Conservation (phyloP, 2,113 vertebrate species). For the Macaca fascicularis region T2T-MFA8v1.1 NC_088385.1:103310001-103310500, state of each 20-base stretch:
- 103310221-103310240: background rate
- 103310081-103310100: slow-evolving; percentile 11
- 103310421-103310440: slow-evolving; percentile 15
- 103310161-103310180: background rate
- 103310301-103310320: background rate
- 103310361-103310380: slow-evolving; percentile 32
- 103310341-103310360: background rate
- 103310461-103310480: background rate
- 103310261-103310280: background rate
- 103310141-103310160: background rate
- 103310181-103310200: background rate
- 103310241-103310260: slow-evolving; percentile 39
- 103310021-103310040: background rate
- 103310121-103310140: background rate
- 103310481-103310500: background rate
- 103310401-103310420: background rate
- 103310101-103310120: slow-evolving; percentile 20
- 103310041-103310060: background rate
- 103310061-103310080: slow-evolving; percentile 21
- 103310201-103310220: slow-evolving; percentile 21
- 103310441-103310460: background rate
- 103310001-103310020: background rate
- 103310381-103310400: slow-evolving; percentile 1
- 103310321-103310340: background rate
- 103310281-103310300: background rate